Base-by-base conservation (phyloP, 2,797 vertebrate genomes). In the Lutjanus argentimaculatus region DNA sequence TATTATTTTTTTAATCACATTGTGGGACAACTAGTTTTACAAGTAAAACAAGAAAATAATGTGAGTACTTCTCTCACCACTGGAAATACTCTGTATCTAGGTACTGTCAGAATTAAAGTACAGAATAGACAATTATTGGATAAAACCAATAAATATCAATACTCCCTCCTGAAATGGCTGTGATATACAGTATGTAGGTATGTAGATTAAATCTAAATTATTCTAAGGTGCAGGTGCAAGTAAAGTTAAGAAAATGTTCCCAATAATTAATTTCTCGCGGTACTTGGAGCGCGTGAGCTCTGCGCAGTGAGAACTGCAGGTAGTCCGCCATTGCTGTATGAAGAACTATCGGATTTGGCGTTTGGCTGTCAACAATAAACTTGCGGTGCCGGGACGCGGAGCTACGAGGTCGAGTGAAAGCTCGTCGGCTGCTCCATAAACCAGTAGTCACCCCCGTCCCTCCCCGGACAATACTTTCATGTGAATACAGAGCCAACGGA, bases 291-390 rank as follows among this genome's bases (percentile, higher is more conserved):
- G 76, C 83, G 89, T 83, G 90, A 94, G 95, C 94, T 96, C 92
- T 96, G 96, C 96, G 95, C 95, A 96, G 88, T 95, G 96, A 96
- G 95, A 93, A 91, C 95, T 97, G 96, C 81, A 90, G 91, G 95
- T 89, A 92, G 93, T 97, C 97, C 97, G 97, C 97, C 97, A 97
- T 98, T 96, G 96, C 96, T 94, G 87, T 74, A 76, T 80, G 86
- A 92, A 91, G 49, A 92, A 83, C 80, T 86, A 62, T 85, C 85
- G 92, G 93, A 69, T 92, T 90, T 93, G 94, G 94, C 92, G 90
- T 94, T 94, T 92, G 93, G 93, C 93, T 94, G 93, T 95, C 95
- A 96, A 96, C 95, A 96, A 95, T 93, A 94, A 93, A 90, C 91
- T 91, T 84, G 89, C 83, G 80, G 91, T 82, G 90, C 72, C 81